phyloP scores from a whole-genome alignment of 2,113 vertebrate genomes.

The Prietella phreatophila region DNA sequence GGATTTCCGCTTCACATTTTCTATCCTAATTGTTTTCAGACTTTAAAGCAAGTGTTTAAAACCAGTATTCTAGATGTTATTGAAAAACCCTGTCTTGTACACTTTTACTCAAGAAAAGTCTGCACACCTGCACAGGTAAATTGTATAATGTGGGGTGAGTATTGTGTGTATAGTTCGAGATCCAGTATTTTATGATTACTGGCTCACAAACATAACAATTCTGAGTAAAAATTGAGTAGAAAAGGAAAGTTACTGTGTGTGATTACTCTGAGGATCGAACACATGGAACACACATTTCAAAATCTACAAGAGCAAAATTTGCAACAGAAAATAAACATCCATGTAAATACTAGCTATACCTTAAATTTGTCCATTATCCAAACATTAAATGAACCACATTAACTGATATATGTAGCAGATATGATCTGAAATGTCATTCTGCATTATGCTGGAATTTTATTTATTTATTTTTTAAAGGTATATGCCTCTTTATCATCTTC shows the following conservation, averaged over 20 bases:
- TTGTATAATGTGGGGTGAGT: not conserved
- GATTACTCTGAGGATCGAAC: too few relatives aligned
- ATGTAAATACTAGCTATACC: not conserved
- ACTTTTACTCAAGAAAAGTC: not conserved
- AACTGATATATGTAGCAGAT: not conserved
- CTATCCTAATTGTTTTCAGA: too few relatives aligned
- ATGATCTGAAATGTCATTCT: not conserved
- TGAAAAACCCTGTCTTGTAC: not conserved
- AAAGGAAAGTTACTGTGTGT: too few relatives aligned
- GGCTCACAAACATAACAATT: not conserved
- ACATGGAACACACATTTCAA: too few relatives aligned
- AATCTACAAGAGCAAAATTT: not conserved
- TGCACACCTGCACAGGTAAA: too few relatives aligned
- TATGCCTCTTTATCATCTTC: not conserved
- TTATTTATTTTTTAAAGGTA: not conserved
- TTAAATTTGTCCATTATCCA: too few relatives aligned
- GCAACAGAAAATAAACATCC: not conserved
- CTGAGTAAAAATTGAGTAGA: too few relatives aligned
- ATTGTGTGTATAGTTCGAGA: not conserved
- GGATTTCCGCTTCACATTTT: too few relatives aligned
- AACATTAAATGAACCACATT: not conserved
- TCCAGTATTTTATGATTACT: not conserved
- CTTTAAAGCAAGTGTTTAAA: too few relatives aligned
- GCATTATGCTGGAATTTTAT: not conserved
- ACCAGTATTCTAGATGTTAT: not conserved